A percentile compares a stretch with the other conserved stretches of the same genome.
Evolutionary conservation across 2,888 invertebrate genomes (phyloP).

Genomic region (Orthonychiurus folsomi): DNA sequence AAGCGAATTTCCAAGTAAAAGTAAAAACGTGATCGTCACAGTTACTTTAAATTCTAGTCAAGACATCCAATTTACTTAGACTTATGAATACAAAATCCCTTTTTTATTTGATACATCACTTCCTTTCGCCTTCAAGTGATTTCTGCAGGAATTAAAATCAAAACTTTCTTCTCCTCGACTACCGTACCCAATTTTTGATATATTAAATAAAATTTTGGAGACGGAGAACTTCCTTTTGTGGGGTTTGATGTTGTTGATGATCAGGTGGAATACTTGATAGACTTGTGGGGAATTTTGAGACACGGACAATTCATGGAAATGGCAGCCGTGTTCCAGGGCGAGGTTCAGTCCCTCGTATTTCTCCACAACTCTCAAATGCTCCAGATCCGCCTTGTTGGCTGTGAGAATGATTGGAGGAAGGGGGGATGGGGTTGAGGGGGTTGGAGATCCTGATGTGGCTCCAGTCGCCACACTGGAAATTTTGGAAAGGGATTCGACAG

Average conservation of each 20-base stretch:
- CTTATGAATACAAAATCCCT: neutral
- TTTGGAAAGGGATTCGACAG: slow-evolving; percentile 51
- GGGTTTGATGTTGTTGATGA: slow-evolving; percentile 15
- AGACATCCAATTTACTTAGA: too few species aligned
- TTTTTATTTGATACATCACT: neutral
- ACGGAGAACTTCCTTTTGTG: slow-evolving; percentile 51
- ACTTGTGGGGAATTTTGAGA: slow-evolving; percentile 67
- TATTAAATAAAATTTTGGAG: slow-evolving; percentile 59
- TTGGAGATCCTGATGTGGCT: neutral
- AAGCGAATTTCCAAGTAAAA: too few species aligned
- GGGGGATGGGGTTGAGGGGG: slow-evolving; percentile 5
- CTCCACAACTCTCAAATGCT: slow-evolving; percentile 65
- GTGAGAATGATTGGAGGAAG: slow-evolving; percentile 55
- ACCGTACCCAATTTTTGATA: neutral
- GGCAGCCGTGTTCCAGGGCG: slow-evolving; percentile 57
- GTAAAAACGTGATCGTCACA: too few species aligned
- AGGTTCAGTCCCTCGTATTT: slow-evolving; percentile 61
- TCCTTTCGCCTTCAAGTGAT: neutral
- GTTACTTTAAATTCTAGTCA: too few species aligned
- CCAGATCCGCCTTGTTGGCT: slow-evolving; percentile 71
- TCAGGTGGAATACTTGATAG: slow-evolving; percentile 61
- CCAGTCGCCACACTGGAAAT: neutral
- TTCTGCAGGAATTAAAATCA: neutral
- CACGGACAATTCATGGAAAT: slow-evolving; percentile 71
- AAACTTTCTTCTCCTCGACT: neutral